A percentile compares a stretch with the other conserved stretches of the same genome.
Evolutionary conservation across 2,113 vertebrate species (phyloP).

Genomic region (Hyperoodon ampullatus): DNA sequence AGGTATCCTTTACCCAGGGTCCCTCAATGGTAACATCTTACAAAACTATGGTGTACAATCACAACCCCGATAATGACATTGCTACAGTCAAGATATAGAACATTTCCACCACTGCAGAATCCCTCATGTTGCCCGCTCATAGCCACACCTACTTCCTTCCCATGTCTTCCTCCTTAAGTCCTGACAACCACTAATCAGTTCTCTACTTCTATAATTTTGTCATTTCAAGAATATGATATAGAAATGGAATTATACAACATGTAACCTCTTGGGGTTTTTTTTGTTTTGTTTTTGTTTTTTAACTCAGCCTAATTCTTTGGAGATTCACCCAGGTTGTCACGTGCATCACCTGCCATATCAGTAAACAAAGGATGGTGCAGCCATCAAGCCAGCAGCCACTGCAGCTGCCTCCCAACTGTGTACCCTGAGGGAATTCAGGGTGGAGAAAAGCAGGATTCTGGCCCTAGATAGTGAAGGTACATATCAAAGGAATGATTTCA

Average conservation of each 20-base stretch:
- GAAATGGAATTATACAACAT: background rate
- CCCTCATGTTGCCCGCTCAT: rapidly evolving
- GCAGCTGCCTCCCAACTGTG: background rate
- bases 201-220: background rate
- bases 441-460: background rate
- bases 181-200: background rate
- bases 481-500: background rate
- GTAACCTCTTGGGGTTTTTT: background rate
- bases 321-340: background rate
- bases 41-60: background rate
- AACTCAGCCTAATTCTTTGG: background rate
- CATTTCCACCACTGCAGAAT: background rate
- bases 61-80: background rate
- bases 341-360: background rate
- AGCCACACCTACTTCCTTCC: background rate
- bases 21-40: background rate
- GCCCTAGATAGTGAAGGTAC: background rate
- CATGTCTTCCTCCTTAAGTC: background rate
- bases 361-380: background rate
- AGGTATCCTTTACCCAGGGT: background rate
- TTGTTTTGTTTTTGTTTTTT: too few species aligned
- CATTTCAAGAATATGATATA: background rate
- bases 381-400: background rate
- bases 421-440: background rate
- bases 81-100: background rate